Evolutionary conservation across 1,140 invertebrate species (phyloP), one percentile per base, ranked within the genome.

Genomic region (Caerostris extrusa): DNA sequence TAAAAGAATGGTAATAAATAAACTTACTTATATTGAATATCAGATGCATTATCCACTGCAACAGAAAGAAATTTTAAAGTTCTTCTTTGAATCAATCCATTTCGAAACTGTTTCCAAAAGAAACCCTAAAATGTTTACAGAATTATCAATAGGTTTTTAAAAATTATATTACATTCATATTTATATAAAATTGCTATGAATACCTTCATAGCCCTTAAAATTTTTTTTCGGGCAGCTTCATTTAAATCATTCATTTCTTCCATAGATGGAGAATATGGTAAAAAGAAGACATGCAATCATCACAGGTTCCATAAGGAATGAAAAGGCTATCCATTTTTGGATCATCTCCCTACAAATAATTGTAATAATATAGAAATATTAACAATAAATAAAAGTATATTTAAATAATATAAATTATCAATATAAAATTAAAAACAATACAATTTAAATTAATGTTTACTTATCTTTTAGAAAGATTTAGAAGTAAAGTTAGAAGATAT

Each of bases 191-290:
- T 64, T 53, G 53, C 8, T 12, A 60, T 19, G 8, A 67, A 7
- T 92, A 92, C 91, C 57, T 92, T 92, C 61, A 92, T n/a, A 34
- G 91, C 91, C 50, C 82, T 85, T 3, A 92, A 69, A 34, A 92
- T 61, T 71, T 71, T 92, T 17, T 7, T 71, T 56, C 91, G 53
- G 17, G 91, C 55, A 69, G 91, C 82, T 86, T 86, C 91, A 34
- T 69, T 86, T 86, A 92, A 69, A 8, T 86, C 82, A 3, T 14
- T 50, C 53, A 71, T 86, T 92, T 92, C 91, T 6, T 53, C 7
- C 3, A 86, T 64, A 53, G 7, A 67, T 14, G 82, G 82, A 12
- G 8, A 8, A 58, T 85, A 92, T 17, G 91, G 91, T 17, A 92
- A 19, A 19, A 86, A 17, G 81, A 50, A 56, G 17, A 12, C 60